phyloP scores from a whole-genome alignment of 2,888 invertebrate species.

The Drosophila subquinaria region DNA sequence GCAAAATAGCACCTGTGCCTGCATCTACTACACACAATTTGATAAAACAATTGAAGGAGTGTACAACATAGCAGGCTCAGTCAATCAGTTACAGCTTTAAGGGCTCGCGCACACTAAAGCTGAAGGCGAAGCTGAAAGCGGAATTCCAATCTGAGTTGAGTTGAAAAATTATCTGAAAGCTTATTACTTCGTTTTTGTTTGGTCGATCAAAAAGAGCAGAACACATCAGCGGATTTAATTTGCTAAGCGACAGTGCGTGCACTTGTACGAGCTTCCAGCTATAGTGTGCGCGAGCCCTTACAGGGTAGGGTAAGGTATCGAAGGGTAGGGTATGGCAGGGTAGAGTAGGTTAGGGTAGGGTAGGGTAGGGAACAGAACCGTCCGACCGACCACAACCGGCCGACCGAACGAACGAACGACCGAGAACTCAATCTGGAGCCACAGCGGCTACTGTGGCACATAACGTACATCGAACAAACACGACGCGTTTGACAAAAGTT shows the following conservation, averaged over 20 bases:
- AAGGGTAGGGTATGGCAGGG: conserved; percentile 7
- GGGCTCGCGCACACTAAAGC: neutral
- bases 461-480: conserved; percentile 47
- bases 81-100: conserved; percentile 53
- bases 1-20: conserved; percentile 48
- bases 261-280: too few relatives aligned
- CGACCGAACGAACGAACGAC: conserved; percentile 1
- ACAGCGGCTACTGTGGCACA: conserved; percentile 40
- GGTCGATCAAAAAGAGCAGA: too few relatives aligned
- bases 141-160: too few relatives aligned
- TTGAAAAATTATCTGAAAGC: too few relatives aligned
- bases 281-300: too few relatives aligned
- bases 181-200: too few relatives aligned
- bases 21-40: conserved; percentile 27
- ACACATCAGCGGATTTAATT: too few relatives aligned
- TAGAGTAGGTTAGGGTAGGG: conserved; percentile 3
- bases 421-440: conserved; percentile 28
- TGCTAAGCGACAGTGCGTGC: too few relatives aligned
- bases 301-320: too few relatives aligned
- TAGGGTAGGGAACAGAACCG: neutral
- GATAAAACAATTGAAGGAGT: conserved; percentile 18
- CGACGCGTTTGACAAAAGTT: conserved; percentile 75
- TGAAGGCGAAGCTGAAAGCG: too few relatives aligned
- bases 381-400: neutral
- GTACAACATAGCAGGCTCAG: conserved; percentile 29